Evolutionary conservation across 2,888 invertebrate genomes (phyloP), one percentile per base, ranked within the genome.

Genomic region (Heliconius sara): DNA sequence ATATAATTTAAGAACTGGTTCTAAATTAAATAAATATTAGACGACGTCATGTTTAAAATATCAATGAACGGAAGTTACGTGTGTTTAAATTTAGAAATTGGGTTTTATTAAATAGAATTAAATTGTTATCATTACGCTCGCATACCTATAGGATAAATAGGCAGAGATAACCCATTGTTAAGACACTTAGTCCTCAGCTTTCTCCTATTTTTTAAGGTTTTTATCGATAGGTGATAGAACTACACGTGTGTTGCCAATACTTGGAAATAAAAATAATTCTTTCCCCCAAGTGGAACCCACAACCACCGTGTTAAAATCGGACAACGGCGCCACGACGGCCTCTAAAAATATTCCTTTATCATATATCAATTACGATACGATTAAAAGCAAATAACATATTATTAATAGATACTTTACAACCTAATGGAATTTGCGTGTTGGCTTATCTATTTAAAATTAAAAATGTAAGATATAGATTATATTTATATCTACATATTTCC

Each of bases 321-420:
- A 57, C 47, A 19, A 2, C 19, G 47, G 47, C 47, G 16, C 47
- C 47, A 47, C 16, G 47, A 52, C 52, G 19, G 52, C 22, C 7
- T 52, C 52, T 19, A 52, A 52, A 52, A 22, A 52, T 52, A 19
- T 52, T 52, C 2, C n/a, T 60, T 52, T 57, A 22, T 73, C 19
- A 34, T 7, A 43, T 13, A 7, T 30, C 19, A 27, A 57, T 30
- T 52, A 52, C 3, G 9, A 30, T 30, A 57, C 12, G 19, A 72
- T 72, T 57, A 72, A 52, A 72, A 57, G 57, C 30, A 30, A 73
- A 78, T 52, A 57, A 72, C 34, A 66, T 16, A n/a, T 65, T 27
- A 27, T 65, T 27, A 65, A 57, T 47, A 5, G 12, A 52, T 5
- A 30, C 3, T 70, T 43, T 70, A 43, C n/a, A 70, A 70, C 39